These are phyloP conservation scores for Tyria jacobaeae DNA, from an alignment of 2,888 invertebrate species.

Conservation along the genomic window DNA sequence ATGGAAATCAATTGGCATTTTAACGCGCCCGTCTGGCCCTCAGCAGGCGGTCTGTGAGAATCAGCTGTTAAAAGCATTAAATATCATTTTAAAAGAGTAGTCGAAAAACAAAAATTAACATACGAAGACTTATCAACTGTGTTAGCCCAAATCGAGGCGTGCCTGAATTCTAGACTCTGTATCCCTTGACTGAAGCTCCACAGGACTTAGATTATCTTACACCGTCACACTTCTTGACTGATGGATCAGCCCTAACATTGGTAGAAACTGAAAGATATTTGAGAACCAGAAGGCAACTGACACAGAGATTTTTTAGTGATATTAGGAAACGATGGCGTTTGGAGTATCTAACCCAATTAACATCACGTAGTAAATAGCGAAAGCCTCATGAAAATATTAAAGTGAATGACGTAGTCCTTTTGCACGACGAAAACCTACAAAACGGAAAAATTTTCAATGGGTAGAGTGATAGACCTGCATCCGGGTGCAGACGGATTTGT, in stretches of 20 bases:
- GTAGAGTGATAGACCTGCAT: too few relatives aligned
- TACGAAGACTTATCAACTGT: too few relatives aligned
- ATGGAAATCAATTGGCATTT: too few relatives aligned
- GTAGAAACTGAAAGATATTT: conserved; percentile 4
- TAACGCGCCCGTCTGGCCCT: too few relatives aligned
- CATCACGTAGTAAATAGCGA: conserved; percentile 7
- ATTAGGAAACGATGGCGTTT: conserved; percentile 5
- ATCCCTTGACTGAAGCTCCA: conserved; percentile 36
- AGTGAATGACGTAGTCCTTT: conserved; percentile 3
- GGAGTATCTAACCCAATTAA: too few relatives aligned
- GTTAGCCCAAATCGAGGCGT: too few relatives aligned
- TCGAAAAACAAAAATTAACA: too few relatives aligned
- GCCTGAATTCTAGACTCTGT: conserved; percentile 42
- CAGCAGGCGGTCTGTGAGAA: too few relatives aligned
- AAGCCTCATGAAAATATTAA: background rate
- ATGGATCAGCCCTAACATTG: conserved; percentile 2
- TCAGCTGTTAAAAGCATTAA: too few relatives aligned
- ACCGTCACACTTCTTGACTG: conserved; percentile 37
- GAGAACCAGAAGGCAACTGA: conserved; percentile 7
- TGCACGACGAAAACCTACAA: conserved; percentile 9
- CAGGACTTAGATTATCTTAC: conserved; percentile 21
- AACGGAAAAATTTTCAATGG: too few relatives aligned
- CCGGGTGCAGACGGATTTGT: too few relatives aligned
- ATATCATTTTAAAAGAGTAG: too few relatives aligned
- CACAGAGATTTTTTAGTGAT: conserved; percentile 6